Percentiles rank a stretch among this genome's conserved stretches.
Evolutionary conservation across 2,888 invertebrate species (phyloP).

Genomic region (Rutpela maculata): DNA sequence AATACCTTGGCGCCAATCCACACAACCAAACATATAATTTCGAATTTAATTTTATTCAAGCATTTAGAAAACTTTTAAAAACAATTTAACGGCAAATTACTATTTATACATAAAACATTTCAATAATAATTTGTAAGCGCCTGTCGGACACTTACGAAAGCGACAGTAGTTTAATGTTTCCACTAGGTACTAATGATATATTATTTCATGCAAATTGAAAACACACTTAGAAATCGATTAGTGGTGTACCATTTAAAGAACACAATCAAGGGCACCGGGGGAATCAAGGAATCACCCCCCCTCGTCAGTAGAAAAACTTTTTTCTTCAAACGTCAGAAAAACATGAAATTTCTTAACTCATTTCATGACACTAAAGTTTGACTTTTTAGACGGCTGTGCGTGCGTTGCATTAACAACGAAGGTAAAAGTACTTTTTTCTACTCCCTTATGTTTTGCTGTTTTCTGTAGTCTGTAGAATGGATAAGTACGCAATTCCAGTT

Average conservation of each 20-base stretch:
- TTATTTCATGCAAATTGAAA: background rate
- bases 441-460: too few relatives aligned
- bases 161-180: background rate
- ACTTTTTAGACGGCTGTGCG: too few relatives aligned
- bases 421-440: too few relatives aligned
- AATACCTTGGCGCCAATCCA: conserved; percentile 19
- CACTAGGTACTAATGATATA: conserved; percentile 2
- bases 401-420: too few relatives aligned
- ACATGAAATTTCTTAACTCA: too few relatives aligned
- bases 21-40: conserved; percentile 25
- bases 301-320: too few relatives aligned
- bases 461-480: too few relatives aligned
- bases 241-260: background rate
- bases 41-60: conserved; percentile 30
- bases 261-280: background rate
- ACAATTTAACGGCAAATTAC: conserved; percentile 25
- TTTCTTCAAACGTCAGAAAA: too few relatives aligned
- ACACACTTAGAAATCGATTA: background rate
- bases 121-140: conserved; percentile 6
- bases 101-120: conserved; percentile 14
- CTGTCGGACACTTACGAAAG: conserved; percentile 20
- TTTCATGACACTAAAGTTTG: too few relatives aligned
- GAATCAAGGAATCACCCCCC: too few relatives aligned
- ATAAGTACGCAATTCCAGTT: too few relatives aligned
- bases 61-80: conserved; percentile 29